phyloP scores from a whole-genome alignment of 2,888 invertebrate species.

The Carabus problematicus region DNA sequence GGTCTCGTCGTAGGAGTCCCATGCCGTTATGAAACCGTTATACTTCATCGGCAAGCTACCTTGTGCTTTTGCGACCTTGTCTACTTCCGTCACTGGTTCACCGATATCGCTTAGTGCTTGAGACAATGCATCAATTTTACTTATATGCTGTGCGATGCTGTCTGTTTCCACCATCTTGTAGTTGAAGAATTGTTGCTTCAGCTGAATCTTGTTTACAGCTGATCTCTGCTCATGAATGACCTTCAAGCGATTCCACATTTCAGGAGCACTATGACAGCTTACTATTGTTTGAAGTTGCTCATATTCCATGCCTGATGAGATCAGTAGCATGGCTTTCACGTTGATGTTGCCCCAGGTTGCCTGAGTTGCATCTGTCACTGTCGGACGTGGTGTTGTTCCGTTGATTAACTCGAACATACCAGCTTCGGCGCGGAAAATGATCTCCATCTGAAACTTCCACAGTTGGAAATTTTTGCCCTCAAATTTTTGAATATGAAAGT shows the following conservation, averaged over 20 bases:
- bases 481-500: constrained; percentile 19
- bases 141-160: no score
- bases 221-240: constrained; percentile 40
- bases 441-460: constrained; percentile 40
- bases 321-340: constrained; percentile 32
- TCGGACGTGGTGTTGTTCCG: constrained; percentile 6
- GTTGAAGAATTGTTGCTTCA: constrained; percentile 43
- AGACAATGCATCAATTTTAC: constrained; percentile 41
- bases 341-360: constrained; percentile 27
- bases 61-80: constrained; percentile 42
- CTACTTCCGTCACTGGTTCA: constrained; percentile 35
- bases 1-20: constrained; percentile 33
- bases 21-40: constrained; percentile 24
- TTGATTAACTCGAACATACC: neutral
- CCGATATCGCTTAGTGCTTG: constrained; percentile 34
- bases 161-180: constrained; percentile 31
- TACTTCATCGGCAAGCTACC: constrained; percentile 29
- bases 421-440: neutral
- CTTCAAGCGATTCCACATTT: constrained; percentile 43
- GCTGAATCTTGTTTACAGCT: constrained; percentile 38
- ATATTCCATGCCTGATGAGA: constrained; percentile 32
- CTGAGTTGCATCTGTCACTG: neutral
- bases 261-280: constrained; percentile 14
- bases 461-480: constrained; percentile 38
- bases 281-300: constrained; percentile 29